Evolutionary conservation across 2,888 invertebrate genomes (phyloP).

Genomic region (Polymixis flavicincta): DNA sequence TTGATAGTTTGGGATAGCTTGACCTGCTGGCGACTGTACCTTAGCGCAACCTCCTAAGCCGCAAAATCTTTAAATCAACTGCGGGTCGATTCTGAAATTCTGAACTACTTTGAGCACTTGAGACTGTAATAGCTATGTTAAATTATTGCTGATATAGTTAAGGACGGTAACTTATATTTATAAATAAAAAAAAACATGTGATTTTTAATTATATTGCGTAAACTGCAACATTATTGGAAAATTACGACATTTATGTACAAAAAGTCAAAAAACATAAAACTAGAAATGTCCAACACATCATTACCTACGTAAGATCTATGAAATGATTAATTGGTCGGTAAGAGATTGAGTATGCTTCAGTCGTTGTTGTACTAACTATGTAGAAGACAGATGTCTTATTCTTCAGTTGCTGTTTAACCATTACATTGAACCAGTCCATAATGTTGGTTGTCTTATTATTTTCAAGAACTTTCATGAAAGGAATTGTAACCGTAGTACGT

Average conservation of each 20-base stretch:
- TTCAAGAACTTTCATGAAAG: constrained; percentile 14
- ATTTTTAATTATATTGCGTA: background rate
- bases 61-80: background rate
- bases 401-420: constrained; percentile 66
- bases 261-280: background rate
- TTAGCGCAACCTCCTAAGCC: background rate
- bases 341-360: constrained; percentile 35
- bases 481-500: background rate
- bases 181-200: constrained; percentile 34
- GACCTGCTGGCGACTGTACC: too few species aligned
- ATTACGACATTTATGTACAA: constrained; percentile 11
- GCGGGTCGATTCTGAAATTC: background rate
- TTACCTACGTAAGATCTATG: constrained; percentile 76
- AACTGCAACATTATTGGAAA: background rate
- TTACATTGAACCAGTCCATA: constrained; percentile 79
- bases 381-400: constrained; percentile 62
- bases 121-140: background rate
- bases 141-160: background rate
- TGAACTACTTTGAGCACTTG: background rate
- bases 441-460: constrained; percentile 65
- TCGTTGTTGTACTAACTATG: constrained; percentile 64
- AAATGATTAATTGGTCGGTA: constrained; percentile 61
- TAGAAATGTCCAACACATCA: constrained; percentile 5
- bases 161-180: background rate
- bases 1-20: too few species aligned